Conservation (phyloP, 2,113 vertebrate genomes). For the Ammodytes dubius region DNA sequence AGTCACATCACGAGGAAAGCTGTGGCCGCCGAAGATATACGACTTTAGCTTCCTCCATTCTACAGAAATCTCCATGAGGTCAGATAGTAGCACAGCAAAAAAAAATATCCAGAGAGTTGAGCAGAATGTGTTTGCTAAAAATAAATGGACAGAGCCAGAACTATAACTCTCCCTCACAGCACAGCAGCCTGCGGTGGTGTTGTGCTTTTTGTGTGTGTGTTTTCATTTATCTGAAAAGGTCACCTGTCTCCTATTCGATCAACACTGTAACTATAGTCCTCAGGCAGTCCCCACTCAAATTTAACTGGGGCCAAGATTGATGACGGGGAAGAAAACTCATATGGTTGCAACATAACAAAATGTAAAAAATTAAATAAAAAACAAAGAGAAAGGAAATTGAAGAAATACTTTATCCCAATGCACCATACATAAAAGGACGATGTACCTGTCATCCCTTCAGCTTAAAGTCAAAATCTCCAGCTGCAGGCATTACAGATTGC, state of each 20-base stretch:
- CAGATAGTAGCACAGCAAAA: background rate
- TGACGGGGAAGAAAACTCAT: too few species aligned
- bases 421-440: background rate
- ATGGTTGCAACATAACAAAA: too few species aligned
- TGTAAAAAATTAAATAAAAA: too few species aligned
- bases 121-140: background rate
- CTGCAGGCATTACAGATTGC: background rate
- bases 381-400: background rate
- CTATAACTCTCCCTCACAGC: background rate
- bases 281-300: too few species aligned
- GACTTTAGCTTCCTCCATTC: background rate
- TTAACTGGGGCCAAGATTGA: too few species aligned
- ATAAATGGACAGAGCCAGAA: background rate
- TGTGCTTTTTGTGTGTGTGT: background rate
- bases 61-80: background rate
- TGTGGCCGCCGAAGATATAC: background rate
- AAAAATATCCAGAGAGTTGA: background rate
- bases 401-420: too few species aligned
- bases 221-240: background rate
- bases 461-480: background rate
- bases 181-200: background rate
- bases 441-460: background rate
- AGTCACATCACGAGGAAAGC: background rate
- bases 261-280: background rate
- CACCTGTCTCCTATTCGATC: background rate